Percentiles rank a stretch among this genome's conserved stretches.
phyloP scores from a whole-genome alignment of 2,113 vertebrate species.

The Fulica atra region DNA sequence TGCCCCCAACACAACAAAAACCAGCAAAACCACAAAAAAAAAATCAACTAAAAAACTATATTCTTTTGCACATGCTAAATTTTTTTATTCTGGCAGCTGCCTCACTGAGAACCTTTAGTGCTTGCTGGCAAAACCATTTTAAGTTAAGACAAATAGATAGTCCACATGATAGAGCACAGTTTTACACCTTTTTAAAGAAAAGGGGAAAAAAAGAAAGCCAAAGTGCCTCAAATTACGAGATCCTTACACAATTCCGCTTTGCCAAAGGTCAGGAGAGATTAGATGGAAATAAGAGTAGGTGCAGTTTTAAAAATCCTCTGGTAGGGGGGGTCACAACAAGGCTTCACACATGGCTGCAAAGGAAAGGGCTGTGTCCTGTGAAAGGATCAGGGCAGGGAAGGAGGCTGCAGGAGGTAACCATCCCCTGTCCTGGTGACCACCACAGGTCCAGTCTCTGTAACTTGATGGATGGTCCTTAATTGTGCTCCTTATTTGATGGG shows the following conservation, averaged over 20 bases:
- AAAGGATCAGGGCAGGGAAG: accelerated
- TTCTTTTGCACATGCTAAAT: background rate
- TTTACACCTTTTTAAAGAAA: background rate
- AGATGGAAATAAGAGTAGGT: background rate
- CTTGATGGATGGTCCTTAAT: background rate
- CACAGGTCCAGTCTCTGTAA: background rate
- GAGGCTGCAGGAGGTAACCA: background rate
- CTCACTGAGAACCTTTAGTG: background rate
- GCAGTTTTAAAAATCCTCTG: background rate
- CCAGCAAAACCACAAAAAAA: too few relatives aligned
- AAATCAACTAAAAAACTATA: background rate
- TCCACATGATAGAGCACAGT: background rate
- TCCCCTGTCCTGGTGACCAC: accelerated
- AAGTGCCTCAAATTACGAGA: background rate
- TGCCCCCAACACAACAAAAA: too few relatives aligned
- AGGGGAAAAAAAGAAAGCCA: background rate
- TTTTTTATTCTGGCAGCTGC: background rate
- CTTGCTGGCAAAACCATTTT: background rate
- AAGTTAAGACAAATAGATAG: background rate
- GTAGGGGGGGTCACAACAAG: background rate
- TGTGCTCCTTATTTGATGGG: background rate
- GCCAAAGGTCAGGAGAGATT: background rate
- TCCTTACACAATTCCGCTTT: background rate
- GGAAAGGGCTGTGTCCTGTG: background rate
- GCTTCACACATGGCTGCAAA: background rate